phyloP scores from a whole-genome alignment of 2,888 invertebrate genomes.

The Eristalinus aeneus region DNA sequence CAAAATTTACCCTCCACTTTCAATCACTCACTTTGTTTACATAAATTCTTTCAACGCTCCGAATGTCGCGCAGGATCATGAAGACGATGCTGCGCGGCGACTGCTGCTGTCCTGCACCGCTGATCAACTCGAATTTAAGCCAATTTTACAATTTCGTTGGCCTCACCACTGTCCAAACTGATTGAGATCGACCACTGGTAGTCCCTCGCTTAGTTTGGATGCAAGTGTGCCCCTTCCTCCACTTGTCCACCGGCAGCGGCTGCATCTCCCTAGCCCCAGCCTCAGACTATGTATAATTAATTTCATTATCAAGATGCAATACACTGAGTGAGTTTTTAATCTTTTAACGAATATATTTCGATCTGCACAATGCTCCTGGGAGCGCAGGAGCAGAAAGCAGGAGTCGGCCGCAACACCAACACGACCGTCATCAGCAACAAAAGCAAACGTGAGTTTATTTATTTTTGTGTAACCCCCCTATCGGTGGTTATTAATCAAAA shows the following conservation, averaged over 20 bases:
- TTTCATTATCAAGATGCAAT: conserved; percentile 73
- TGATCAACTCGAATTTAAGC: conserved; percentile 54
- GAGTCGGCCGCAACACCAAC: conserved; percentile 19
- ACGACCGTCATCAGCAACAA: not conserved
- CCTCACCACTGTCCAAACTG: conserved; percentile 42
- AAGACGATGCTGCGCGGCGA: conserved; percentile 15
- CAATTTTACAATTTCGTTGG: conserved; percentile 62
- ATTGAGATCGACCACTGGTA: conserved; percentile 42
- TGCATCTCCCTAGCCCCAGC: conserved; percentile 14
- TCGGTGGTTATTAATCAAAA: conserved; percentile 73
- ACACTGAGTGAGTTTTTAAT: conserved; percentile 72
- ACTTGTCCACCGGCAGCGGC: conserved; percentile 21
- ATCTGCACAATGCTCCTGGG: conserved; percentile 64
- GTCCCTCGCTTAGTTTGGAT: conserved; percentile 21
- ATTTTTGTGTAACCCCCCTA: conserved; percentile 72
- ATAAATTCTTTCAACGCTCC: conserved; percentile 6
- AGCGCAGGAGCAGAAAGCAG: conserved; percentile 49
- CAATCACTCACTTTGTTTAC: no score
- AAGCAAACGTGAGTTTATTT: conserved; percentile 72
- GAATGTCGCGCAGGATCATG: conserved; percentile 27
- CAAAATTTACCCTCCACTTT: no score
- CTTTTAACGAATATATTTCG: conserved; percentile 73
- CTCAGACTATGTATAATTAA: conserved; percentile 73
- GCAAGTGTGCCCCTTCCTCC: not conserved
- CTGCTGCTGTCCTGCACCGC: conserved; percentile 11